Conservation (phyloP, 2,113 vertebrate genomes). For the Macroglossus sobrinus region DNA sequence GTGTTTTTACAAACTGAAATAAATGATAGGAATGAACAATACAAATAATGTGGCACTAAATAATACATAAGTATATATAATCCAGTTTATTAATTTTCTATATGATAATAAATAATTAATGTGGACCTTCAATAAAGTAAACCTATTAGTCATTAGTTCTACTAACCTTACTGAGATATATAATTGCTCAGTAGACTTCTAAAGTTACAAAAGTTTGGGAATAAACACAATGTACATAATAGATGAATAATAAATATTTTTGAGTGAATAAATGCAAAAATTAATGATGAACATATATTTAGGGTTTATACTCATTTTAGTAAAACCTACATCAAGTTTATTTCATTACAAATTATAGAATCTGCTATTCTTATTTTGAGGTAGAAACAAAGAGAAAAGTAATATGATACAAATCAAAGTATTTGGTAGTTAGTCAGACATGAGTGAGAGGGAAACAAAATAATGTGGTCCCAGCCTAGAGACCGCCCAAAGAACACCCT, state of each 20-base stretch:
- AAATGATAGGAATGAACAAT: neutral
- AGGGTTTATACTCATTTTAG: neutral
- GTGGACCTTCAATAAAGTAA: neutral
- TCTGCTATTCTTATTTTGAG: neutral
- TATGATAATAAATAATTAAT: neutral
- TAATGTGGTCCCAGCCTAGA: too few species aligned
- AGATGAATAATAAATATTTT: neutral
- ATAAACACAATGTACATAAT: neutral
- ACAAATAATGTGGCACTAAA: neutral
- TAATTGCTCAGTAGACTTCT: neutral
- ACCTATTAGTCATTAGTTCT: neutral
- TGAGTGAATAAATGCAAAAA: neutral
- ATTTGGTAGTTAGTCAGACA: too few species aligned
- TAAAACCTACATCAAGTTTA: neutral
- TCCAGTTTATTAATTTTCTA: neutral
- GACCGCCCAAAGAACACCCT: too few species aligned
- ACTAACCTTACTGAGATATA: neutral
- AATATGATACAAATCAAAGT: neutral
- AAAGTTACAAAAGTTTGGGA: neutral
- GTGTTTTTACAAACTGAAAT: neutral
- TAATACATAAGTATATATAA: neutral
- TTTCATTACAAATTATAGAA: neutral
- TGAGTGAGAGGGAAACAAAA: too few species aligned
- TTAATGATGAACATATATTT: neutral
- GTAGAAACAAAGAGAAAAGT: neutral